Evolutionary conservation across 2,797 vertebrate genomes (phyloP), one percentile per base, ranked within the genome.

Genomic region (Valencia hispanica): DNA sequence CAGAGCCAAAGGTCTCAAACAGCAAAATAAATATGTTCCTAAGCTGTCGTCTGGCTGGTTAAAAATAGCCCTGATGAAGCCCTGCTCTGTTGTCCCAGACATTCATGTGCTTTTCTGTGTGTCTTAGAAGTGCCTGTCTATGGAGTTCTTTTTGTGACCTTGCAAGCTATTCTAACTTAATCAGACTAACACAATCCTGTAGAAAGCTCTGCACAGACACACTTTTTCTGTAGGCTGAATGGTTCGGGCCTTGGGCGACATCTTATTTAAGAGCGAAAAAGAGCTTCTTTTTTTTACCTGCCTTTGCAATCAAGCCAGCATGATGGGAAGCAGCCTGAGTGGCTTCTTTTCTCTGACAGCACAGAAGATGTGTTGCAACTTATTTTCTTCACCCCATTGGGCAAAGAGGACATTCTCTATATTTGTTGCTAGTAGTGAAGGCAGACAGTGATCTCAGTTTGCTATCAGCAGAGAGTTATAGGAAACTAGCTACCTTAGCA

Each of bases 231-330:
- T 2, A 0, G 34, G 53, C 81, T 39, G 20, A 39, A 41, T 5
- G 22, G 63, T 66, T 66, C 22, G 39, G 63, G 63, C 63, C 80
- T 79, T 77, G 76, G 50, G 27, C 1, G 47, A 73, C 5, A 1
- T 80, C 41, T 78, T 69, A 77, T 82, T 84, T 68, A 82, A 77
- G 73, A 84, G 75, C 50, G 71, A 75, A 82, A 77, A 80, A 80
- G 80, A 45, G 69, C 15, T 22, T 25, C 57, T 22, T 25, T 68
- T 76, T 77, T 80, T 85, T 36, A 73, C 47, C 59, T 61, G 71
- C 63, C 48, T 72, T 9, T 51, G 47, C 61, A 30, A 82, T 75
- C 53, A 77, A n/a, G 61, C 20, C 68, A 53, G 47, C 43, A 68
- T 14, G 47, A 63, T 41, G 51, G n/a, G 34, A 32, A 74, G 77